Evolutionary conservation across 2,113 vertebrate species (phyloP).

Genomic region (Nibea coibor): DNA sequence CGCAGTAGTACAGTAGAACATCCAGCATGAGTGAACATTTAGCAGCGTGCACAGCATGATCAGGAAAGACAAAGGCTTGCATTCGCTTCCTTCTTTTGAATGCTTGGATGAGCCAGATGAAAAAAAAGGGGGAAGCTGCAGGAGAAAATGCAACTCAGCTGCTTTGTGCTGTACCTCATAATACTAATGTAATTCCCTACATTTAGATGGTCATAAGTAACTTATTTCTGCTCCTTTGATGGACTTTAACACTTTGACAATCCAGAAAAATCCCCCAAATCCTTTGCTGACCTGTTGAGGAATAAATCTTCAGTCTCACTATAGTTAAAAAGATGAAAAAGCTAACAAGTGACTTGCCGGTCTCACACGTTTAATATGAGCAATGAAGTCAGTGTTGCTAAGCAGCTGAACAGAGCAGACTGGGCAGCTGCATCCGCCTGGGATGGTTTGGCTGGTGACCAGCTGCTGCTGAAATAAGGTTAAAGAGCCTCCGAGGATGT

Average conservation of each 20-base stretch:
- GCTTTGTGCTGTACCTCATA: neutral
- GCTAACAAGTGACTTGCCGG: neutral
- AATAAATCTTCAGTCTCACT: neutral
- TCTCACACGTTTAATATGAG: neutral
- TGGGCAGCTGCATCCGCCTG: slow-evolving; percentile 71
- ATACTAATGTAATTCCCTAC: neutral
- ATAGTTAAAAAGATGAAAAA: neutral
- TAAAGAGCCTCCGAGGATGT: slow-evolving; percentile 59
- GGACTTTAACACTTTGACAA: neutral
- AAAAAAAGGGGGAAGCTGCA: neutral
- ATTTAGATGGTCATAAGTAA: neutral
- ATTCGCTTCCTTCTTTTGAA: neutral
- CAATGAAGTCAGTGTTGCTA: slow-evolving; percentile 16
- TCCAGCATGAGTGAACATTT: slow-evolving; percentile 5
- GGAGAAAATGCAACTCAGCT: neutral
- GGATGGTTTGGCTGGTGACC: slow-evolving; percentile 53
- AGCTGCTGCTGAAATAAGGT: slow-evolving; percentile 72
- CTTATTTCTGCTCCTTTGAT: neutral
- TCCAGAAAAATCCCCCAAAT: neutral
- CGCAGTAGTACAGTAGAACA: neutral
- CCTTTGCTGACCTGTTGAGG: neutral
- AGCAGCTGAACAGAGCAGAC: slow-evolving; percentile 52
- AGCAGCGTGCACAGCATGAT: slow-evolving; percentile 3
- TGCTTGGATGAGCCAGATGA: neutral
- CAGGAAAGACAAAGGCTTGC: slow-evolving; percentile 4